phyloP scores from a whole-genome alignment of 2,888 invertebrate species.

The Andrena bucephala region DNA sequence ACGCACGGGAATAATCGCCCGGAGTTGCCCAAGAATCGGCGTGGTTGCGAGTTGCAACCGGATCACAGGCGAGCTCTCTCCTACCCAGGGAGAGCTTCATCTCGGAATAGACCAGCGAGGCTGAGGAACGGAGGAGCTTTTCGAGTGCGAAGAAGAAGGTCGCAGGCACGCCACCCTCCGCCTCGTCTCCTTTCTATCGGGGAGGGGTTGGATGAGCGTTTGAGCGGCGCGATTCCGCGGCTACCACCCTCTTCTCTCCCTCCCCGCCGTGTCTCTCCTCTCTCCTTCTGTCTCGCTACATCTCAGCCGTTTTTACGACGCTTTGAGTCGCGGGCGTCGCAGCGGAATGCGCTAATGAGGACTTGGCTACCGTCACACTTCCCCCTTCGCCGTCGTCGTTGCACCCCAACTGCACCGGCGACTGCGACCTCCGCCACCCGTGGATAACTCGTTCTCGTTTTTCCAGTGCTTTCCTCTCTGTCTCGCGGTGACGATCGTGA shows the following conservation, averaged over 20 bases:
- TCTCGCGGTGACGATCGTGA: conserved; percentile 11
- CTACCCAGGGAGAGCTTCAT: conserved; percentile 29
- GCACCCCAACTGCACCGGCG: conserved; percentile 65
- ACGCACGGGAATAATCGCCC: conserved; percentile 27
- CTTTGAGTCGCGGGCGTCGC: conserved; percentile 85
- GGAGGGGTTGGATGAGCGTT: conserved; percentile 51
- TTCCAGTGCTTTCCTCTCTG: neutral
- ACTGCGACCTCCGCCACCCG: conserved; percentile 33
- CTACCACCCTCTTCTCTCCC: conserved; percentile 28
- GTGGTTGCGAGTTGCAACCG: conserved; percentile 25
- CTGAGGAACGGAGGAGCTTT: conserved; percentile 35
- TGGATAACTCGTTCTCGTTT: conserved; percentile 9
- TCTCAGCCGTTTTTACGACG: conserved; percentile 85
- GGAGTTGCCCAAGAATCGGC: conserved; percentile 34
- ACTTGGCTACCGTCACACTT: conserved; percentile 84
- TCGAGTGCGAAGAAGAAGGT: conserved; percentile 45
- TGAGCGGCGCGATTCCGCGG: conserved; percentile 54
- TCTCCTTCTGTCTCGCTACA: conserved; percentile 71
- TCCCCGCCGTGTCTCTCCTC: conserved; percentile 24
- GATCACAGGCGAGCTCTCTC: conserved; percentile 29
- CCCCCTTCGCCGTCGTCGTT: conserved; percentile 74
- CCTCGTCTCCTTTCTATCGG: conserved; percentile 44
- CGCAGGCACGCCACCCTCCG: conserved; percentile 21
- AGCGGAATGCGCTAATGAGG: conserved; percentile 85
- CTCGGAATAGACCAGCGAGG: conserved; percentile 62